phyloP scores from a whole-genome alignment of 1,140 invertebrate genomes.

The Eriocheir sinensis region DNA sequence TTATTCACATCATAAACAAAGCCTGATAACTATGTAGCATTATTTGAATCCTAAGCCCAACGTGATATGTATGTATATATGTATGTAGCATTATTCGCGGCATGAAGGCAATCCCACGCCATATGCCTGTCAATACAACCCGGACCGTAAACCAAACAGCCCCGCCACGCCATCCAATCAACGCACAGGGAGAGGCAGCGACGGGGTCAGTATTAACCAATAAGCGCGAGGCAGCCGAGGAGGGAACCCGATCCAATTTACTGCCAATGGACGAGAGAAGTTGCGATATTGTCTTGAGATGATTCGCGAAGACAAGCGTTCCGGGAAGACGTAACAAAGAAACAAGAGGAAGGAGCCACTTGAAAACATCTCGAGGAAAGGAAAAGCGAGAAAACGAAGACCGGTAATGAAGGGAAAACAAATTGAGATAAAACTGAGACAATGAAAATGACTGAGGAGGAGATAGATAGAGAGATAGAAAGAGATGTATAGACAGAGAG shows the following conservation, averaged over 20 bases:
- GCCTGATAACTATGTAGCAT: too few species aligned
- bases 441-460: too few species aligned
- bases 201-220: background rate
- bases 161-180: background rate
- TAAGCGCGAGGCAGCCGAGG: background rate
- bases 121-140: background rate
- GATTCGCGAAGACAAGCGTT: background rate
- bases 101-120: background rate
- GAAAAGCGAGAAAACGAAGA: background rate
- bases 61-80: too few species aligned
- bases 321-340: background rate
- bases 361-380: background rate
- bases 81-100: background rate
- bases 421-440: too few species aligned
- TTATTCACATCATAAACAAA: too few species aligned
- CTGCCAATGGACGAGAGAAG: background rate
- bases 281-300: background rate
- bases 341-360: background rate
- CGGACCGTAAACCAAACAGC: background rate
- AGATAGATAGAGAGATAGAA: background rate
- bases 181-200: background rate
- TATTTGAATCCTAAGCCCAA: too few species aligned
- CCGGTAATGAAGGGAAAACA: background rate
- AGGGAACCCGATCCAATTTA: background rate
- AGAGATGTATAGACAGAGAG: background rate